Percentiles rank a stretch among this genome's conserved stretches.
Evolutionary conservation across 2,797 vertebrate genomes (phyloP).

Genomic region (Pangasius djambal): DNA sequence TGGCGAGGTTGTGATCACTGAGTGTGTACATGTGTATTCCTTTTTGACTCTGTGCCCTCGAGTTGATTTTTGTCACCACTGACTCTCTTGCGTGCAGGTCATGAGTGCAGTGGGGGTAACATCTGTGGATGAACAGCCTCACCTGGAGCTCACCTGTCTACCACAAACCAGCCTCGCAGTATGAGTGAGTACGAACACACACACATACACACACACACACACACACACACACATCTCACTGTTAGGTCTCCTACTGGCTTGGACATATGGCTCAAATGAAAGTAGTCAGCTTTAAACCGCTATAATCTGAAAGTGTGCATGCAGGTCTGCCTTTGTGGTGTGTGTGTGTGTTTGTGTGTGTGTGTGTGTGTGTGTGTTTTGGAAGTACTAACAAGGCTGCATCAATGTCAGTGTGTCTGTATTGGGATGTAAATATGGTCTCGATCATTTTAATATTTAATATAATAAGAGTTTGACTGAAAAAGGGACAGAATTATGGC

Average conservation of each 20-base stretch:
- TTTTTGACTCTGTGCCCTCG: neutral
- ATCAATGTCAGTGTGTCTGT: neutral
- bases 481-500: neutral
- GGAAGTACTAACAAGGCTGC: neutral
- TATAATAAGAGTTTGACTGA: neutral
- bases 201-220: slow-evolving; percentile 12
- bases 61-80: neutral
- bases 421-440: neutral
- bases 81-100: slow-evolving; percentile 67
- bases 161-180: slow-evolving; percentile 63
- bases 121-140: slow-evolving; percentile 75
- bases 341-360: slow-evolving; percentile 23
- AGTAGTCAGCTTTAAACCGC: neutral
- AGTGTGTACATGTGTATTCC: too few species aligned
- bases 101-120: slow-evolving; percentile 77
- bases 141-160: slow-evolving; percentile 67
- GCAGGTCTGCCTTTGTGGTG: neutral
- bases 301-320: neutral
- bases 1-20: too few species aligned
- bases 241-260: neutral
- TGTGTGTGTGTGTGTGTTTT: slow-evolving; percentile 25
- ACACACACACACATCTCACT: neutral
- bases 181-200: slow-evolving; percentile 74
- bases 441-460: neutral
- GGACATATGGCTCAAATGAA: neutral